Conservation (phyloP, 2,888 invertebrate species). For the Homarus gammarus region DNA sequence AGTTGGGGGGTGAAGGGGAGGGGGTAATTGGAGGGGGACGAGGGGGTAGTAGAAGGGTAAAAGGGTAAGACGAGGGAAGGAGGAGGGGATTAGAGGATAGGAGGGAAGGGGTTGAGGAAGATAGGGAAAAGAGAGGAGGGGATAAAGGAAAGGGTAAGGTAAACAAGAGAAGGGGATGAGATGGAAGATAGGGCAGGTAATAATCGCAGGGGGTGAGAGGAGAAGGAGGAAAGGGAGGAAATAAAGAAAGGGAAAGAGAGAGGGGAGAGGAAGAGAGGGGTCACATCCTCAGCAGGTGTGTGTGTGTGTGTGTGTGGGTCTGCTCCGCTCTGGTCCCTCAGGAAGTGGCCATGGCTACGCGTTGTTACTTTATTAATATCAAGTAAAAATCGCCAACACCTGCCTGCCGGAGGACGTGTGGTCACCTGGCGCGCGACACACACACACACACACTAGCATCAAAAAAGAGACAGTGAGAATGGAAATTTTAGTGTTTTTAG, state of each 20-base stretch:
- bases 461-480: too few relatives aligned
- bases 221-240: not conserved
- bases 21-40: too few relatives aligned
- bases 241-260: not conserved
- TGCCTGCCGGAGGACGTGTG: not conserved
- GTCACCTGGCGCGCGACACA: too few relatives aligned
- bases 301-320: constrained; percentile 37
- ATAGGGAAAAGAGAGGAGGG: not conserved
- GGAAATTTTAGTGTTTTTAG: too few relatives aligned
- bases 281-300: constrained; percentile 52
- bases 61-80: too few relatives aligned
- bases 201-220: not conserved
- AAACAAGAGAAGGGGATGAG: not conserved
- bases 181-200: not conserved
- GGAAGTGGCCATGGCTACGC: constrained; percentile 41
- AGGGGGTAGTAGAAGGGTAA: too few relatives aligned
- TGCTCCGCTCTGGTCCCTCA: constrained; percentile 37
- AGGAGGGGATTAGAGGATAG: too few relatives aligned
- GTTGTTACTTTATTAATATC: constrained; percentile 48
- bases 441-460: too few relatives aligned
- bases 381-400: not conserved
- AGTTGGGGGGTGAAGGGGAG: too few relatives aligned
- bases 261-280: constrained; percentile 13
- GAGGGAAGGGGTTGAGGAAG: not conserved
- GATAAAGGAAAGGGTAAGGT: not conserved